Evolutionary conservation across 2,113 vertebrate genomes (phyloP).

Genomic region (human): DNA sequence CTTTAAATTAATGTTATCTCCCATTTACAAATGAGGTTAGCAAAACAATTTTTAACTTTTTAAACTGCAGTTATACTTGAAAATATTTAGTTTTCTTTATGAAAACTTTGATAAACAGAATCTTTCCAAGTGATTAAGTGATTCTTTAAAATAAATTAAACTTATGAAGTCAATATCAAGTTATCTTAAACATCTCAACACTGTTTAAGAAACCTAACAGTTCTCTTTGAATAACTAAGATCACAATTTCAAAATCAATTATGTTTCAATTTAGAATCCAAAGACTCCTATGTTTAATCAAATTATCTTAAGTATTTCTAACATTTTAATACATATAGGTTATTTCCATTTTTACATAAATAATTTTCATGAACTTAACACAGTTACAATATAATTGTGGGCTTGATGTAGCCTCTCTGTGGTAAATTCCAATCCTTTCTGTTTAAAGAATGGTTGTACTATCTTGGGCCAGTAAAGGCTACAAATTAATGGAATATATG

Average conservation of each 20-base stretch:
- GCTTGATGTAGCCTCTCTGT: background rate
- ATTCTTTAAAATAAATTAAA: constrained; percentile 14
- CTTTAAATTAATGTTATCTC: background rate
- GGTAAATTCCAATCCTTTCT: background rate
- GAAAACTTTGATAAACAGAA: constrained; percentile 12
- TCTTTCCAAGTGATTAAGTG: background rate
- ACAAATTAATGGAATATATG: background rate
- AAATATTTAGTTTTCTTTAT: background rate
- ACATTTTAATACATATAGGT: background rate
- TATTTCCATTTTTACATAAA: background rate
- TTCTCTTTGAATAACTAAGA: background rate
- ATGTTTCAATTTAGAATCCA: background rate
- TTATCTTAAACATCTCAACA: background rate
- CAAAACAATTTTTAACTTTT: background rate
- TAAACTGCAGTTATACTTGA: background rate
- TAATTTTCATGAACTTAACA: background rate
- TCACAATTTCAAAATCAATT: background rate
- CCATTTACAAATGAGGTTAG: background rate
- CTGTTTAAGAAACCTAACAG: background rate
- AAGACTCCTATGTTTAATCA: background rate
- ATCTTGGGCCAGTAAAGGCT: background rate
- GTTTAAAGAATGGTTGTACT: background rate
- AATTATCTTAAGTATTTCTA: background rate
- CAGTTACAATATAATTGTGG: background rate
- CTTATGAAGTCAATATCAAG: background rate